Percentiles rank a stretch among this genome's conserved stretches.
phyloP scores from a whole-genome alignment of 2,797 vertebrate species.

The Odontamblyopus rebecca region DNA sequence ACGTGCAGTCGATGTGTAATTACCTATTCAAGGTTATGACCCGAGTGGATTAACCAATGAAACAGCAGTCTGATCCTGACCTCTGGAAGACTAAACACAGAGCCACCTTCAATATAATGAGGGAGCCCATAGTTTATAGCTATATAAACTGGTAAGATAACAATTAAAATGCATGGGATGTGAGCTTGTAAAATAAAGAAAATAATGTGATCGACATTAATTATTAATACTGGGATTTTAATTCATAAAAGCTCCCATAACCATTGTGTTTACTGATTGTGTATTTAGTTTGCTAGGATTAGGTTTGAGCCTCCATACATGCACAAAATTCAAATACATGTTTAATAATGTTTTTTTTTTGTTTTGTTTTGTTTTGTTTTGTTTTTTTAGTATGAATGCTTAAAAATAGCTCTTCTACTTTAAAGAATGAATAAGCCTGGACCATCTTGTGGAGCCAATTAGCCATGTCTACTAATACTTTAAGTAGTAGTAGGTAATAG shows the following conservation, averaged over 20 bases:
- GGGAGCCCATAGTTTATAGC: not conserved
- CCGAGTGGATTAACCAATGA: constrained; percentile 49
- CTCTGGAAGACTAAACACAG: constrained; percentile 36
- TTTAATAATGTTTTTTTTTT: too few relatives aligned
- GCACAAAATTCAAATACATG: too few relatives aligned
- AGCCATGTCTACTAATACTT: too few relatives aligned
- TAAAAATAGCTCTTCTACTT: too few relatives aligned
- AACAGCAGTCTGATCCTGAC: constrained; percentile 63
- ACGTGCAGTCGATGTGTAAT: constrained; percentile 56
- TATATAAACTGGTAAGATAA: not conserved
- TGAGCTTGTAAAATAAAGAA: not conserved
- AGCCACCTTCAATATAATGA: constrained; percentile 5
- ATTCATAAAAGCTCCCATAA: not conserved
- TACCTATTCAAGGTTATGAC: constrained; percentile 62
- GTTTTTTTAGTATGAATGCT: too few relatives aligned
- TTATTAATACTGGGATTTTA: not conserved
- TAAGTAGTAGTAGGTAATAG: too few relatives aligned
- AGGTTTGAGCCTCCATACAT: too few relatives aligned
- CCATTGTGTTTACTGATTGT: not conserved
- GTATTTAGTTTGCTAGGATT: not conserved
- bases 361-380: too few relatives aligned
- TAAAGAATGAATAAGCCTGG: too few relatives aligned
- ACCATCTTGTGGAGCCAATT: too few relatives aligned
- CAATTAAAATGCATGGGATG: not conserved
- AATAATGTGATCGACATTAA: not conserved